Conservation (phyloP, 2,888 invertebrate species). For the Lithodes maja region DNA sequence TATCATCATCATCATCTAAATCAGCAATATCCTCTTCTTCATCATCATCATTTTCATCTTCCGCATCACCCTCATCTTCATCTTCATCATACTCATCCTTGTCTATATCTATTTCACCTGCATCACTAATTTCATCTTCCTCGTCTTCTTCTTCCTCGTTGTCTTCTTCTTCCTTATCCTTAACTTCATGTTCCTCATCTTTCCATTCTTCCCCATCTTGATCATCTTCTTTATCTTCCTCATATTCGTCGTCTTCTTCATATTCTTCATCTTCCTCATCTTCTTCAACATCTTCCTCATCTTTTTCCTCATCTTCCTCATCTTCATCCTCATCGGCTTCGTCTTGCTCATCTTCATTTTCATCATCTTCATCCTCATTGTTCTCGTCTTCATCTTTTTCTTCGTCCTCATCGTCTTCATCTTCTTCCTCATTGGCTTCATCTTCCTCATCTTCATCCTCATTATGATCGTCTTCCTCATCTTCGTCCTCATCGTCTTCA, state of each 20-base stretch:
- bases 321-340: not conserved
- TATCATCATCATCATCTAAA: not conserved
- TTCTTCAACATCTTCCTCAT: constrained; percentile 3
- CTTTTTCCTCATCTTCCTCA: constrained; percentile 11
- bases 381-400: not conserved
- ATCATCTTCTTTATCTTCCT: constrained; percentile 71
- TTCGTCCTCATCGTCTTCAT: constrained; percentile 15
- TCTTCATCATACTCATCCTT: constrained; percentile 7
- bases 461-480: constrained; percentile 48
- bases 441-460: not conserved
- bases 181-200: not conserved
- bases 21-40: constrained; percentile 2
- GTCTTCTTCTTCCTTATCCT: not conserved
- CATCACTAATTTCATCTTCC: not conserved
- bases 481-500: not conserved
- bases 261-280: constrained; percentile 7
- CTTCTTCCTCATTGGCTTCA: constrained; percentile 14
- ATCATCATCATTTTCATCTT: constrained; percentile 16
- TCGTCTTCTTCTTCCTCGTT: not conserved
- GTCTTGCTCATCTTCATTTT: not conserved
- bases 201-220: constrained; percentile 65
- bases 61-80: constrained; percentile 17
- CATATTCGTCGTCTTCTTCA: constrained; percentile 61
- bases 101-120: not conserved
- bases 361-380: constrained; percentile 4